Evolutionary conservation across 2,888 invertebrate species (phyloP).

Genomic region (Papilio protenor): DNA sequence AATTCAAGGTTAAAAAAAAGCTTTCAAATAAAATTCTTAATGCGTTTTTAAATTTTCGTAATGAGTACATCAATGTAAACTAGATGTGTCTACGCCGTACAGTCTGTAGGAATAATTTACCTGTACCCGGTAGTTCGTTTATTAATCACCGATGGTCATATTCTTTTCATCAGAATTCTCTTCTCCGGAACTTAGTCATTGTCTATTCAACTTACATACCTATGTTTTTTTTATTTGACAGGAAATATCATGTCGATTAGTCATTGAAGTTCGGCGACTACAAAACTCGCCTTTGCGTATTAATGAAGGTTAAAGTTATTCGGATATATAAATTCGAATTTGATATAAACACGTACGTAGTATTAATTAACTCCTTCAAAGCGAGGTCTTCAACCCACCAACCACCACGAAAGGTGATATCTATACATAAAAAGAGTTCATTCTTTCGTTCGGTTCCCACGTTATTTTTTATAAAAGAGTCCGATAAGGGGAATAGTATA

Average conservation of each 20-base stretch:
- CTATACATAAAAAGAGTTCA: conserved; percentile 70
- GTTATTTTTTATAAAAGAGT: conserved; percentile 78
- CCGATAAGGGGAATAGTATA: conserved; percentile 81
- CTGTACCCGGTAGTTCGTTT: conserved; percentile 34
- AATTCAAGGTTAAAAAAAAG: no score
- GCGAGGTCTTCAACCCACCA: conserved; percentile 67
- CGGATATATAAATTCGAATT: conserved; percentile 39
- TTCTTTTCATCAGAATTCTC: conserved; percentile 43
- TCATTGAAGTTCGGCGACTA: conserved; percentile 40
- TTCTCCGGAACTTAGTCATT: conserved; percentile 44
- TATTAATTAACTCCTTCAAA: conserved; percentile 61
- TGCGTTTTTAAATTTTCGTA: neutral
- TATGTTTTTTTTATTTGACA: conserved; percentile 37
- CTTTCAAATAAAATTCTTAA: no score
- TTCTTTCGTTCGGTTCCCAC: conserved; percentile 80
- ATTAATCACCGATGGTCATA: conserved; percentile 40
- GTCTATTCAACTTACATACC: conserved; percentile 41
- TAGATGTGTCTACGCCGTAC: conserved; percentile 28
- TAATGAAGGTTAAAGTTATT: conserved; percentile 43
- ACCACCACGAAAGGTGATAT: conserved; percentile 67
- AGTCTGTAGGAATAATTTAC: conserved; percentile 19
- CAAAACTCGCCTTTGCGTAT: conserved; percentile 39
- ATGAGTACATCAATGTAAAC: conserved; percentile 1
- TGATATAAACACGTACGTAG: conserved; percentile 49
- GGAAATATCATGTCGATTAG: conserved; percentile 45